Evolutionary conservation across 2,797 vertebrate species (phyloP).

Genomic region (Centropyge bicolor): DNA sequence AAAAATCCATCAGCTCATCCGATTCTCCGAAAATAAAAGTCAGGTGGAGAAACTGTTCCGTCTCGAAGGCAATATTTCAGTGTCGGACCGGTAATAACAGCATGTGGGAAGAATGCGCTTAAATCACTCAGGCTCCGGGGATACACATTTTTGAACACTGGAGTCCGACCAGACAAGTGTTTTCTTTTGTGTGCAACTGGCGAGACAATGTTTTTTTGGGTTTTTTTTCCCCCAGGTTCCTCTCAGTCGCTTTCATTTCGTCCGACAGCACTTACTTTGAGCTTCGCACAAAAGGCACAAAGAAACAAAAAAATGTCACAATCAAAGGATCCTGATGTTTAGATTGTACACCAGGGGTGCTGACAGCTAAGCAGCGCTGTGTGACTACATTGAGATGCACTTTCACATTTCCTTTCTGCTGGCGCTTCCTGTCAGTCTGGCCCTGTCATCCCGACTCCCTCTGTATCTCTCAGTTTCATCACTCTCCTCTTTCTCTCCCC

Average conservation of each 20-base stretch:
- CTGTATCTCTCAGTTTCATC: conserved; percentile 49
- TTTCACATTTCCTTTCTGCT: conserved; percentile 48
- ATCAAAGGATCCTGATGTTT: conserved; percentile 73
- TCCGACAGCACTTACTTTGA: conserved; percentile 68
- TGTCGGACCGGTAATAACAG: conserved; percentile 40
- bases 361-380: conserved; percentile 58
- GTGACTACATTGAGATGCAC: conserved; percentile 46
- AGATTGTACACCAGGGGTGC: conserved; percentile 60
- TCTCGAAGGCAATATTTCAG: conserved; percentile 58
- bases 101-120: conserved; percentile 52
- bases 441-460: conserved; percentile 45
- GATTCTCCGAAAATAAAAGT: conserved; percentile 41
- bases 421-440: conserved; percentile 60
- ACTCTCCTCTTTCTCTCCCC: conserved; percentile 41
- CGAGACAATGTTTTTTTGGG: conserved; percentile 44
- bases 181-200: conserved; percentile 54
- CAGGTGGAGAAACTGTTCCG: conserved; percentile 50
- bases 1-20: conserved; percentile 53
- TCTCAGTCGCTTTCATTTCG: conserved; percentile 64
- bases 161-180: conserved; percentile 61
- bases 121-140: conserved; percentile 59
- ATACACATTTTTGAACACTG: conserved; percentile 52
- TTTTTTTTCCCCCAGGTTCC: background rate
- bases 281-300: conserved; percentile 50
- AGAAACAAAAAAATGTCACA: conserved; percentile 52